Evolutionary conservation across 2,888 invertebrate species (phyloP), one percentile per base, ranked within the genome.

Genomic region (Calephelis perditalis): DNA sequence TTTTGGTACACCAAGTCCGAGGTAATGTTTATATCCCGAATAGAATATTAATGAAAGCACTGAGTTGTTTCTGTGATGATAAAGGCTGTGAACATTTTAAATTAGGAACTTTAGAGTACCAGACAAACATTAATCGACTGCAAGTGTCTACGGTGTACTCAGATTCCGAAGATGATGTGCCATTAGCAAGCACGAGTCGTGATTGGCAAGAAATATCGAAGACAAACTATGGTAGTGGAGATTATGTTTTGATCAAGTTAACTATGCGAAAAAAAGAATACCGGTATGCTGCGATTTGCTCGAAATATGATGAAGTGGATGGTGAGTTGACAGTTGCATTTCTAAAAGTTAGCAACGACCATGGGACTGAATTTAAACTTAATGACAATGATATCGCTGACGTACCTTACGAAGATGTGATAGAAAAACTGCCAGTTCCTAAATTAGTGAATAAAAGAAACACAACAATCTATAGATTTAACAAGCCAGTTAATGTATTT

Each of bases 11-110:
- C 26, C 54, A 54, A 26, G 54, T 52, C 12, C 4, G 11, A 9
- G 52, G 36, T 37, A 11, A 37, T 57, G 68, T 70, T 62, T 71
- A 62, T 57, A 64, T 62, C 54, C 69, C 68, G 9, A 66, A 67
- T 37, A 40, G 63, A 15, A 60, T 71, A 59, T 61, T 54, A 60
- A 64, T 72, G 68, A 71, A 72, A 62, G 64, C 65, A 61, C 65
- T 71, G 52, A 71, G 69, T 65, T 71, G 68, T 62, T 71, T 70
- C 47, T 71, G 69, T 35, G 61, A 66, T 44, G 2, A 54, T 44
- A 26, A 26, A 26, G 15, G 15, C 15, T 67, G 67, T 62, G 12
- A 66, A 63, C 65, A 56, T 64, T 56, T 0, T 36, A n/a, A 56
- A 3, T 36, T 56, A 26, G 56, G 56, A 8, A 35, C 36, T 56